Conservation (phyloP, 2,113 vertebrate genomes). For the Neodon shergylaensis region DNA sequence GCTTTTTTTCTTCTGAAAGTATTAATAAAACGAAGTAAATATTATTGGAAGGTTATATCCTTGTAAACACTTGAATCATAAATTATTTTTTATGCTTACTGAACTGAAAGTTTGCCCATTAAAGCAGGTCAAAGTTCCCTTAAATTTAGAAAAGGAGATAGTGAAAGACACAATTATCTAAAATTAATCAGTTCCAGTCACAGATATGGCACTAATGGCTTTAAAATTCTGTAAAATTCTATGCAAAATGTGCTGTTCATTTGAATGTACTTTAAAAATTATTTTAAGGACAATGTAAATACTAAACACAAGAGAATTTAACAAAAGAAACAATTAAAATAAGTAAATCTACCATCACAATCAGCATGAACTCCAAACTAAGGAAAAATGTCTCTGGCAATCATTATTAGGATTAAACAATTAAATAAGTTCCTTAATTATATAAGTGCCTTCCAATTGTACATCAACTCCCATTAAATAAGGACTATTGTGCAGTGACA, state of each 20-base stretch:
- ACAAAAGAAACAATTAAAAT: not conserved
- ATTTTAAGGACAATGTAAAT: not conserved
- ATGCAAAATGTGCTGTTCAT: not conserved
- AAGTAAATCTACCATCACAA: not conserved
- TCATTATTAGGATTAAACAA: not conserved
- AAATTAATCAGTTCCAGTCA: not conserved
- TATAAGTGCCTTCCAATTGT: not conserved
- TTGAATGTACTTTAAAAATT: not conserved
- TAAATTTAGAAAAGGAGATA: not conserved
- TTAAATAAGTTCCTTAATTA: not conserved
- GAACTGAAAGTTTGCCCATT: not conserved
- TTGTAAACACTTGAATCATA: not conserved
- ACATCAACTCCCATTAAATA: not conserved
- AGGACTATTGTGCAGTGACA: not conserved
- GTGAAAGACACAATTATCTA: not conserved
- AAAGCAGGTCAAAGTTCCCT: not conserved
- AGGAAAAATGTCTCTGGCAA: not conserved
- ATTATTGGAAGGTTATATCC: not conserved
- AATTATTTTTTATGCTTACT: not conserved
- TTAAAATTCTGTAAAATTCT: not conserved
- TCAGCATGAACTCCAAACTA: not conserved
- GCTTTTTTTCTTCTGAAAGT: not conserved
- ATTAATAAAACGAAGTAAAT: not conserved
- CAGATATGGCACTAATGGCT: not conserved
- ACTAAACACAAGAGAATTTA: not conserved